phyloP scores from a whole-genome alignment of 2,888 invertebrate genomes.

The Tryphoninae sp. region DNA sequence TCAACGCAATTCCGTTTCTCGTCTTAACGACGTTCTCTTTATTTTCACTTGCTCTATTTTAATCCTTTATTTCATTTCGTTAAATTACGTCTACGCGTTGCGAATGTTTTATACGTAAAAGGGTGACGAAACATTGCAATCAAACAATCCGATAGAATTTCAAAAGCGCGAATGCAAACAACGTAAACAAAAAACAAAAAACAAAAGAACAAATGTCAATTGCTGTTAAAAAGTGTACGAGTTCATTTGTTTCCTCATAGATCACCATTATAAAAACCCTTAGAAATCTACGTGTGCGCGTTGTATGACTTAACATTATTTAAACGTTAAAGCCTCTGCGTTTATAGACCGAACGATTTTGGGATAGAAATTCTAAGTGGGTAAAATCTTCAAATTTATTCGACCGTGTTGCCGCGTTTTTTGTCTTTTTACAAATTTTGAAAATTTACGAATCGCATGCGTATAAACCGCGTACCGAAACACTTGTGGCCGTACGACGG shows the following conservation, averaged over 20 bases:
- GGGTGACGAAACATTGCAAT: background rate
- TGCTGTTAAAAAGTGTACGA: background rate
- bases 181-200: background rate
- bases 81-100: slow-evolving; percentile 15
- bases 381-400: slow-evolving; percentile 45
- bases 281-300: slow-evolving; percentile 76
- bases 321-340: slow-evolving; percentile 59
- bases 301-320: slow-evolving; percentile 76
- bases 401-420: slow-evolving; percentile 53
- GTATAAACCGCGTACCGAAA: no score
- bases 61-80: background rate
- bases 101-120: slow-evolving; percentile 1
- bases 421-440: background rate
- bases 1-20: slow-evolving; percentile 18
- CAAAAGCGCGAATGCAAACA: no score
- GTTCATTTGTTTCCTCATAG: slow-evolving; percentile 62
- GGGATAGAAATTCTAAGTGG: slow-evolving; percentile 47
- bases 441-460: no score
- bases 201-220: background rate
- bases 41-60: slow-evolving; percentile 3
- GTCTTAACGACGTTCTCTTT: background rate
- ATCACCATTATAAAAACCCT: slow-evolving; percentile 77
- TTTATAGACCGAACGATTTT: slow-evolving; percentile 59
- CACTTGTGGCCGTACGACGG: background rate
- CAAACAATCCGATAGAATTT: background rate